Evolutionary conservation across 64 coral and sea anemone genomes (phyloP), one percentile per base, ranked within the genome.

Genomic region (Stichodactyla helianthus): DNA sequence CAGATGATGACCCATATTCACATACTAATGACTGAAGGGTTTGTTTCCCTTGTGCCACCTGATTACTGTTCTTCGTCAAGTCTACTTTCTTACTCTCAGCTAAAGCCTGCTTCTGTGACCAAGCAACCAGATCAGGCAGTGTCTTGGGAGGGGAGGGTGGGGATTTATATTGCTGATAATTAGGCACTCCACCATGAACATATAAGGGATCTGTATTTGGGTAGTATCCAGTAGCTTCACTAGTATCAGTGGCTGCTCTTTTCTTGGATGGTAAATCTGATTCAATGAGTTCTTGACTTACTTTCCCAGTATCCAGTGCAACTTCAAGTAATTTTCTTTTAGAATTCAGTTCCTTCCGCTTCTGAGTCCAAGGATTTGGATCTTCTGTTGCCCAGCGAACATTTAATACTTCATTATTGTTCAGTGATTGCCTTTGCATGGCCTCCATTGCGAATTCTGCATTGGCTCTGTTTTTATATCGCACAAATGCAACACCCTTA

Each of bases 401-500:
- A 55, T 96, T 96, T 50, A 93, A 71, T 25, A 93, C 87, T 64
- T 96, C 94, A 77, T 79, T 61, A 12, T 92, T 84, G 19, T 96
- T 85, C 5, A 96, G 54, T 67, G 91, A 89, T 83, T 96, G 94
- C 60, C 82, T 90, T 44, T 96, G 94, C 94, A 96, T 96, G 15
- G 94, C 91, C 77, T 96, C 94, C 71, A 84, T 90, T 23, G 91
- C 94, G 88, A 96, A 96, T 71, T 96, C 94, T 10, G 94, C 92
- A 85, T 86, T 96, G 5, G 90, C 91, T 27, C 94, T 88, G 22
- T 88, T 35, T 62, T 93, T 96, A 53, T 96, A 96, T 14, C 94
- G 87, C 9, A 96, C 88, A 82, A 96, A 96, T 52, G 91, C 91
- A 63, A 96, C 94, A 28, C 85, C 94, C 88, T 93, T 96, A 31